Percentiles rank a stretch among this genome's conserved stretches.
Evolutionary conservation across 2,113 vertebrate species (phyloP).

Genomic region (Dipodomys merriami): DNA sequence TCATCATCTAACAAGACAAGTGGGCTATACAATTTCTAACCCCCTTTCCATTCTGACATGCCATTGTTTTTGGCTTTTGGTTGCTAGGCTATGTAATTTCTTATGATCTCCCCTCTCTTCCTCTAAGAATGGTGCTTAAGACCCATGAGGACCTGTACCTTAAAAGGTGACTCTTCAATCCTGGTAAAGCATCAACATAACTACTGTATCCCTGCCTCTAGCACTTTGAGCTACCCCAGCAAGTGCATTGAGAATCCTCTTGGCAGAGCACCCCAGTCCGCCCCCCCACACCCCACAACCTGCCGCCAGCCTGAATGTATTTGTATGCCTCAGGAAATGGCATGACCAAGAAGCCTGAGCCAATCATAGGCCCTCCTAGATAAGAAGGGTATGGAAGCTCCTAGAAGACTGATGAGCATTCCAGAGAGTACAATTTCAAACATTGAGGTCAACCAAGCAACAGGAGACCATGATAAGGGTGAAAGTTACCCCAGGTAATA

Average conservation of each 20-base stretch:
- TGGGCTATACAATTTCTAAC: neutral
- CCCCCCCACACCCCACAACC: neutral
- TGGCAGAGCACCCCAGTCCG: neutral
- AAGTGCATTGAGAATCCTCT: neutral
- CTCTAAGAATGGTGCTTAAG: neutral
- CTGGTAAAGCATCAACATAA: neutral
- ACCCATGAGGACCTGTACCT: neutral
- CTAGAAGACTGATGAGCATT: conserved; percentile 62
- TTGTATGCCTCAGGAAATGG: conserved; percentile 5
- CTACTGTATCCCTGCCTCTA: neutral
- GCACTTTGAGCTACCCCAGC: neutral
- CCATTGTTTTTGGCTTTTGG: neutral
- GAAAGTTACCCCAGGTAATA: conserved; percentile 58
- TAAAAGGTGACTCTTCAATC: neutral
- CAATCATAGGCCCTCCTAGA: conserved; percentile 33
- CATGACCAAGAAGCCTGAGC: conserved; percentile 26
- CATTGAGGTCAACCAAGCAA: conserved; percentile 70
- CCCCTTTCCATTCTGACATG: neutral
- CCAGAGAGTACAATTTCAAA: conserved; percentile 73
- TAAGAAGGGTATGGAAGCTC: conserved; percentile 39
- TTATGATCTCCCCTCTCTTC: neutral
- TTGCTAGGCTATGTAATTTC: neutral
- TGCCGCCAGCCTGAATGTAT: neutral
- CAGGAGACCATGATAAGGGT: conserved; percentile 67
- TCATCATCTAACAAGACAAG: neutral